These are phyloP conservation scores for Glaucopsyche alexis DNA, from an alignment of 2,888 invertebrate species.

Conservation along the genomic window DNA sequence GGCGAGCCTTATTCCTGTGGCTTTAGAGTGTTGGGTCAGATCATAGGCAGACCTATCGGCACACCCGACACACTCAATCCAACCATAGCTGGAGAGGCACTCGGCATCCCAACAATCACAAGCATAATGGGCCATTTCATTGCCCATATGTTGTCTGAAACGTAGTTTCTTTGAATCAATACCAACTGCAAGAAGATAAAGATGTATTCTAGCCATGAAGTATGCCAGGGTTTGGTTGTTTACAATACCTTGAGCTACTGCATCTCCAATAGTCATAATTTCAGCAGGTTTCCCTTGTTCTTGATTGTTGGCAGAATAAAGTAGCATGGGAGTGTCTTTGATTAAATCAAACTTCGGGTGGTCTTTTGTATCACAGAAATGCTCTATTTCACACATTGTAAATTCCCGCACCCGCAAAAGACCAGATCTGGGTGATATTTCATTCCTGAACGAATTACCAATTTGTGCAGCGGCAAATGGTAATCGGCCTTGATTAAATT, in stretches of 20 bases:
- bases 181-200: conserved; percentile 93
- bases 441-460: conserved; percentile 98
- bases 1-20: conserved; percentile 93
- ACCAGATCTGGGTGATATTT: conserved; percentile 98
- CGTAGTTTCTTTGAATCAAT: conserved; percentile 91
- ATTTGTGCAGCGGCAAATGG: conserved; percentile 99
- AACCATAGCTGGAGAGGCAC: conserved; percentile 97
- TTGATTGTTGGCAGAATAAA: conserved; percentile 98
- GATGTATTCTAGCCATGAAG: conserved; percentile 97
- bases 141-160: conserved; percentile 98
- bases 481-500: conserved; percentile 97
- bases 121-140: conserved; percentile 99
- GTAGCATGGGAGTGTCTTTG: conserved; percentile 85
- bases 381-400: conserved; percentile 99
- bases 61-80: conserved; percentile 99
- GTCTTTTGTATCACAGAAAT: conserved; percentile 98
- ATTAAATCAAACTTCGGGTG: conserved; percentile 94
- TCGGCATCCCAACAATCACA: conserved; percentile 99
- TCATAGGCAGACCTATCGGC: conserved; percentile 99
- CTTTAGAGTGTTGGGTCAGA: conserved; percentile 94
- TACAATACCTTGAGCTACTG: conserved; percentile 91
- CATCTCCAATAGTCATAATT: conserved; percentile 89
- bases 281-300: conserved; percentile 97
- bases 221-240: conserved; percentile 99
- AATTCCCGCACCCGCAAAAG: conserved; percentile 97